Evolutionary conservation across 2,113 vertebrate species (phyloP).

Genomic region (Ornithorhynchus anatinus): DNA sequence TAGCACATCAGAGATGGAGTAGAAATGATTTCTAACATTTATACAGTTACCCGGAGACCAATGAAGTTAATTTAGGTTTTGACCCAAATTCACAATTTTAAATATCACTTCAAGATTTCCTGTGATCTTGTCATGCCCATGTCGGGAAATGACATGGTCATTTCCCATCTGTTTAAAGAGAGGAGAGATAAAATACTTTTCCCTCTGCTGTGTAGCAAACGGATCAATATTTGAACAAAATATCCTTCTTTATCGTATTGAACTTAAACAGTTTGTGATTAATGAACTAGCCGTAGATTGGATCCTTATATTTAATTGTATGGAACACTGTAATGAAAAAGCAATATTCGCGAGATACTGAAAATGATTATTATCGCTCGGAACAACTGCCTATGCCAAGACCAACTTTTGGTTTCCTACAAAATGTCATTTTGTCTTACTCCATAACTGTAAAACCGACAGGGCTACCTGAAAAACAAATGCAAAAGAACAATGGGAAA

Average conservation of each 20-base stretch:
- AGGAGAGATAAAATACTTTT: neutral
- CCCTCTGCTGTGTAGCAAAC: neutral
- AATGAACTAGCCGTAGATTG: neutral
- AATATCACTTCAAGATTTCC: neutral
- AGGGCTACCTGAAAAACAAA: neutral
- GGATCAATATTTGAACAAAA: neutral
- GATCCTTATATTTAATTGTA: neutral
- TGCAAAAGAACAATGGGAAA: neutral
- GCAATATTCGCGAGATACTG: neutral
- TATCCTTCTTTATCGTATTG: neutral
- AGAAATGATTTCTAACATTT: neutral
- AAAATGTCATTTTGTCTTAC: constrained; percentile 30
- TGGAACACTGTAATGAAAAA: neutral
- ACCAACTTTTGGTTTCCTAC: constrained; percentile 42
- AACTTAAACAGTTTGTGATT: neutral
- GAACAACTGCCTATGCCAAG: constrained; percentile 18
- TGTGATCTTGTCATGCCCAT: too few species aligned
- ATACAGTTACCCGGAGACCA: neutral
- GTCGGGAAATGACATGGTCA: neutral
- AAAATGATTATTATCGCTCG: constrained; percentile 3
- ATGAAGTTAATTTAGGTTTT: neutral
- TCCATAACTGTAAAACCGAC: neutral
- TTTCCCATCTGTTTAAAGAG: neutral
- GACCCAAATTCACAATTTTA: neutral
- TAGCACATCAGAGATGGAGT: neutral